Evolutionary conservation across 2,797 vertebrate species (phyloP), one percentile per base, ranked within the genome.

Genomic region (Columba guinea): DNA sequence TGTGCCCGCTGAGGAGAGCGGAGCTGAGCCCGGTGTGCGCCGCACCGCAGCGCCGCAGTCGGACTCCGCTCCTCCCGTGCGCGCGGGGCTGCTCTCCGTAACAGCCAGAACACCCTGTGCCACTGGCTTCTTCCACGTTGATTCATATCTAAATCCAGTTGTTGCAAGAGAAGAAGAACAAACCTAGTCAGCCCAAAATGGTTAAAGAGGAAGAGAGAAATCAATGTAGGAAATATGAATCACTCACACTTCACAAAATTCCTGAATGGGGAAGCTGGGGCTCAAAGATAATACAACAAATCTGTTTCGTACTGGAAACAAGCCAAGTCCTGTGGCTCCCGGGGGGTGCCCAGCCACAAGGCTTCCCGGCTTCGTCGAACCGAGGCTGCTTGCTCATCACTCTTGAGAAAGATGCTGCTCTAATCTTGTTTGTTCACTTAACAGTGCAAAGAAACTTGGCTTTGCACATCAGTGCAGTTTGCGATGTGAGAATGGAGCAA

Each of bases 211-310:
- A 76, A 90, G 80, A 71, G 39, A 85, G 73, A 88, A 74, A 90
- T 83, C 59, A 69, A 9, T 73, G 83, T 76, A 46, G 56, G 87
- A 95, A 86, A 94, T 69, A 77, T 53, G 46, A 95, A 90, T 92
- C 69, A 60, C 60, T 88, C 75, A 41, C 80, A 90, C 55, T 82
- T 90, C 73, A 80, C 56, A 46, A 23, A 75, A 94, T 52, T 92
- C 87, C 84, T 84, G 64, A 64, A 86, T 49, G 81, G 55, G 64
- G 89, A 94, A 76, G 84, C 78, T 35, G 64, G 44, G 37, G 52
- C 84, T 53, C 52, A 65, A 89, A 76, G 48, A 69, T 80, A 83
- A 81, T 58, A 27, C 4, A 52, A 82, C 76, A 83, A 80, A 62
- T 84, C 60, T 92, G 90, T 49, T 84, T 63, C 21, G 46, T 56